phyloP scores from a whole-genome alignment of 2,113 vertebrate species.

The Thamnophis sirtalis region DNA sequence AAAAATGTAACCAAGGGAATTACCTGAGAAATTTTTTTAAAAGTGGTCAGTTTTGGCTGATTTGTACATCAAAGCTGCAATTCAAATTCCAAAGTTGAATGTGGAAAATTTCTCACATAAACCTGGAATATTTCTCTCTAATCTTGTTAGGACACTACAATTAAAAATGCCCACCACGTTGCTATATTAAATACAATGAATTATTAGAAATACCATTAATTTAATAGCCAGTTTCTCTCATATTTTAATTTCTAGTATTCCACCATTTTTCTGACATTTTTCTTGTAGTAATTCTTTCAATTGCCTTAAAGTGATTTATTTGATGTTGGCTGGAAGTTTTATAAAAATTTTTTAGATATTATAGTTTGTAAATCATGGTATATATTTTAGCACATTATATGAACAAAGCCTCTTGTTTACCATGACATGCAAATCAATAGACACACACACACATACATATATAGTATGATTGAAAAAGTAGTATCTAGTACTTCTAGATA shows the following conservation, averaged over 20 bases:
- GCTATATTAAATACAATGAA: background rate
- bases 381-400: background rate
- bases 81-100: background rate
- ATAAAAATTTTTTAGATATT: background rate
- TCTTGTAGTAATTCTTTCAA: background rate
- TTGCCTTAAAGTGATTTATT: background rate
- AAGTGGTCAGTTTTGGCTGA: background rate
- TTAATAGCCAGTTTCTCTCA: background rate
- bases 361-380: background rate
- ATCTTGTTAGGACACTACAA: background rate
- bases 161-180: background rate
- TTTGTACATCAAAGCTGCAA: background rate
- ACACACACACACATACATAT: no score
- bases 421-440: background rate
- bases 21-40: background rate
- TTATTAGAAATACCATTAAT: background rate
- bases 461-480: no score
- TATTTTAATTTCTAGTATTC: background rate
- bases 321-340: background rate
- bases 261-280: background rate
- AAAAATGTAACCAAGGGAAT: background rate
- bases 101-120: background rate
- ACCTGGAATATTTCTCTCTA: background rate
- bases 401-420: background rate
- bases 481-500: no score